Conservation (phyloP, 2,888 invertebrate species). For the Agrotis ipsilon region DNA sequence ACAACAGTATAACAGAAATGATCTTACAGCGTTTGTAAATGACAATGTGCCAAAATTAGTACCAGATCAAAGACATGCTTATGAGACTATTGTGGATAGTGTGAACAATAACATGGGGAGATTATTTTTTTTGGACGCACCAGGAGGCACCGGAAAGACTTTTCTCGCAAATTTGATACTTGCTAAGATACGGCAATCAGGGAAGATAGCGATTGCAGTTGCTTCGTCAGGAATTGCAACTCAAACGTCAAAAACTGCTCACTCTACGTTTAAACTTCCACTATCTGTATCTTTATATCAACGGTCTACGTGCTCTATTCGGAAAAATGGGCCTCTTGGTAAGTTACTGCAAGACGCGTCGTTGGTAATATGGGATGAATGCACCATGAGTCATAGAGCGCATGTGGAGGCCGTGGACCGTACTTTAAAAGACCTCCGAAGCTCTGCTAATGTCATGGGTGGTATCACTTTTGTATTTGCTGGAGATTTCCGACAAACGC, state of each 20-base stretch:
- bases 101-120: conserved; percentile 26
- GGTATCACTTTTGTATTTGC: too few species aligned
- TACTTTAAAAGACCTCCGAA: too few species aligned
- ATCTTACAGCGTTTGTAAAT: conserved; percentile 13
- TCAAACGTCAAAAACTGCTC: conserved; percentile 46
- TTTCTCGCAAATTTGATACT: conserved; percentile 43
- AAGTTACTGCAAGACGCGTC: too few species aligned
- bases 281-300: conserved; percentile 53
- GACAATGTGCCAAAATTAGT: conserved; percentile 55
- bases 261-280: conserved; percentile 52
- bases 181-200: conserved; percentile 1
- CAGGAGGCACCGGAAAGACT: conserved; percentile 48
- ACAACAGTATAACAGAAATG: conserved; percentile 1
- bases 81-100: conserved; percentile 44
- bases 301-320: conserved; percentile 51
- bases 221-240: conserved; percentile 51
- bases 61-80: conserved; percentile 53
- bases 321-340: too few species aligned
- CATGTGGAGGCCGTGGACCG: too few species aligned
- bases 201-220: conserved; percentile 33
- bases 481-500: too few species aligned
- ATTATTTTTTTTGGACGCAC: conserved; percentile 49
- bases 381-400: too few species aligned
- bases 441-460: too few species aligned
- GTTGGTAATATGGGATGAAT: too few species aligned